A percentile compares a stretch with the other conserved stretches of the same genome.
Evolutionary conservation across 2,797 vertebrate species (phyloP).

Genomic region (Rallus crepitans): DNA sequence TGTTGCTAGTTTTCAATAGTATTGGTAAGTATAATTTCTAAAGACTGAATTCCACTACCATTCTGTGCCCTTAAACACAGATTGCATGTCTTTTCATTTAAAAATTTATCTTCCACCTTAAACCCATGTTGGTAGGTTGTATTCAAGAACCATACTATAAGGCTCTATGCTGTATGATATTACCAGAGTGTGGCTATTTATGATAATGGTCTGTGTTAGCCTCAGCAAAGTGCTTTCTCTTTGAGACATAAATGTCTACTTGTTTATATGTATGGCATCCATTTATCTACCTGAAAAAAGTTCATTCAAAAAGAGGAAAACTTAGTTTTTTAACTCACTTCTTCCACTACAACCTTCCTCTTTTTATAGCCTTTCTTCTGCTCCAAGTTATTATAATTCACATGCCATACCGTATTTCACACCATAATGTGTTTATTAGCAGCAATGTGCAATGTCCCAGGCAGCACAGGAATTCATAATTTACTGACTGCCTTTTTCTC

Average conservation of each 20-base stretch:
- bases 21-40: not conserved
- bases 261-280: not conserved
- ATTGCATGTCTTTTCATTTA: not conserved
- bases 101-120: not conserved
- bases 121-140: not conserved
- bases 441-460: not conserved
- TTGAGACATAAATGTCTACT: not conserved
- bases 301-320: not conserved
- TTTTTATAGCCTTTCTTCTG: conserved; percentile 54
- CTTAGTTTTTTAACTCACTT: not conserved
- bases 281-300: not conserved
- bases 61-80: not conserved
- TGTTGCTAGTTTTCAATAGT: not conserved
- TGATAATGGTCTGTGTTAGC: not conserved
- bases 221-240: not conserved
- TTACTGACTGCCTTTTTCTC: not conserved
- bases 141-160: not conserved
- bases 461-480: conserved; percentile 15
- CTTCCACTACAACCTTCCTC: not conserved
- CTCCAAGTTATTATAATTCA: conserved; percentile 41
- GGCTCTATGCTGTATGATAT: not conserved
- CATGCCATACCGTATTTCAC: not conserved
- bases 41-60: not conserved
- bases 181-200: not conserved
- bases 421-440: conserved; percentile 37